Conservation (phyloP, 2,888 invertebrate species). For the Drosophila leonis region DNA sequence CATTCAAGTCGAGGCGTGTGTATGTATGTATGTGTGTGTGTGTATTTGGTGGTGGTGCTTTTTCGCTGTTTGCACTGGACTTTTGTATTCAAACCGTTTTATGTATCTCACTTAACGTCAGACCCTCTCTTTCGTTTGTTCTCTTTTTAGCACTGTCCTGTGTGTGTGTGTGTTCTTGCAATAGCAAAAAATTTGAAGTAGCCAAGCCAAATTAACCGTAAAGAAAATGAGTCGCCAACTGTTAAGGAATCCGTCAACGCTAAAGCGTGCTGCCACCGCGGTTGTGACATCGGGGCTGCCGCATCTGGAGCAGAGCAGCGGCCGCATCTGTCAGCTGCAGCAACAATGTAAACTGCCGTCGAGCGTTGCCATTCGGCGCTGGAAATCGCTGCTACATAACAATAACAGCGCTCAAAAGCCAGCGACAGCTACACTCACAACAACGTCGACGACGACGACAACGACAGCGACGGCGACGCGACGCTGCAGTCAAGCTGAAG, state of each 20-base stretch:
- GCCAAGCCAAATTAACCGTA: conserved; percentile 13
- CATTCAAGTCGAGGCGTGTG: not conserved
- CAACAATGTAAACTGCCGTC: conserved; percentile 55
- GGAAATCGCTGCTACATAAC: conserved; percentile 81
- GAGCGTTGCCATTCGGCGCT: conserved; percentile 78
- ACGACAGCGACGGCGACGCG: conserved; percentile 50
- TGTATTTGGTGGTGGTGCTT: conserved; percentile 22
- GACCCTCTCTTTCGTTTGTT: not conserved
- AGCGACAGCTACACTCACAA: conserved; percentile 40
- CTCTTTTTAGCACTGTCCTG: conserved; percentile 20
- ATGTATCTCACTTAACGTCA: conserved; percentile 13
- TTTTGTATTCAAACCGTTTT: conserved; percentile 22
- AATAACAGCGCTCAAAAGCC: conserved; percentile 61
- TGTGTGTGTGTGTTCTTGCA: not conserved
- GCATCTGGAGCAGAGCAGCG: conserved; percentile 28
- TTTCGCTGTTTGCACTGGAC: conserved; percentile 38
- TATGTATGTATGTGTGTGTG: not conserved
- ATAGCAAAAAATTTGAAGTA: conserved; percentile 3
- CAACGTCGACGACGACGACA: conserved; percentile 4
- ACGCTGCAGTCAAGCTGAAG: conserved; percentile 74
- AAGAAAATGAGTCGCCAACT: conserved; percentile 78
- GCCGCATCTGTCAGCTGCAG: conserved; percentile 40
- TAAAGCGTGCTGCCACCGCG: conserved; percentile 60
- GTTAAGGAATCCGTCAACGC: conserved; percentile 64
- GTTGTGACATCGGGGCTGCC: conserved; percentile 21